Base-by-base conservation (phyloP, 2,113 vertebrate genomes). In the Cephalophus harveyi region DNA sequence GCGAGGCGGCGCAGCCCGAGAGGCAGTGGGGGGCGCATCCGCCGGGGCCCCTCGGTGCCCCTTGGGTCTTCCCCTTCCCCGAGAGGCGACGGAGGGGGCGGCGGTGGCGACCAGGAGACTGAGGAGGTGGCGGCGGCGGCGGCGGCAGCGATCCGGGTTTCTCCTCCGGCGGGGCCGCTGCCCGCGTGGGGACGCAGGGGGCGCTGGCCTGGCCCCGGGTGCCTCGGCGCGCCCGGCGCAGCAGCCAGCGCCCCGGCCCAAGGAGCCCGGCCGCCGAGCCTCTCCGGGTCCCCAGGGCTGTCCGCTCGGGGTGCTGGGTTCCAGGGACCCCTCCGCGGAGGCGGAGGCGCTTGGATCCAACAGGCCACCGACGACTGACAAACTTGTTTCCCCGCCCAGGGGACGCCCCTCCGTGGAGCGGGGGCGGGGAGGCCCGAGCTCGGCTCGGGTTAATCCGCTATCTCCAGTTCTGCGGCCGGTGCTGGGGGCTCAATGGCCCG, bases 1-100 rank as follows among this genome's bases (percentile, higher is more conserved):
- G 97, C 98, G 95, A 97, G 97, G 97, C 97, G 97, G 97, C 97
- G 97, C 95, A 98, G 96, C 97, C 95, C 76, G 40, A 95, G 94
- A 97, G 97, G 96, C 91, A 74, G 88, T 79, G 88, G 83, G 94
- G 97, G 94, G 88, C 88, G 52, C 98, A 89, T 98, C 95, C 95
- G 62, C 96, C 92, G 57, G 97, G 94, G 94, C 86, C 79, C 96
- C 67, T 81, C 59, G 82, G 33, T 43, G 92, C 87, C 95, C 84
- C 93, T 88, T 55, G 54, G 15, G 50, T 92, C 28, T 82, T 88
- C 87, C 52, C 82, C 60, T 92, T 33, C 64, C 86, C 92, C 7
- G 36, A 95, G 94, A 40, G 82, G 89, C 78, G 89, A 57, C 83
- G 6, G 87, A 83, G 81, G 50, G 55, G 86, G 86, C 43, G 74